Evolutionary conservation across 2,797 vertebrate species (phyloP).

Genomic region (Myotis myotis): DNA sequence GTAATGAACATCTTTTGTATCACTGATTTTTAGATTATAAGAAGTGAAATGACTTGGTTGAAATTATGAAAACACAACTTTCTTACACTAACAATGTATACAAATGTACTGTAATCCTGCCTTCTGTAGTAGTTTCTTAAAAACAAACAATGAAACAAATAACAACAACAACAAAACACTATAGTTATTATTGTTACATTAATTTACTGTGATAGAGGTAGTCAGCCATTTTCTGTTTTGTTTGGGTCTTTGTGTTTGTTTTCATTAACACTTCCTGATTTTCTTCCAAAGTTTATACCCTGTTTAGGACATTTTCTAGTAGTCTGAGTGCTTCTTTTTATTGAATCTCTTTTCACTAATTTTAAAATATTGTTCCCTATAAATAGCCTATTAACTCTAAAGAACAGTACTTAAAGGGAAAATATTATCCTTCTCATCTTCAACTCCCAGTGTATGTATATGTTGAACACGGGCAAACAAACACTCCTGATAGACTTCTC

Average conservation of each 20-base stretch:
- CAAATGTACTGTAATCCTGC: background rate
- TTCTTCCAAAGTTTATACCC: background rate
- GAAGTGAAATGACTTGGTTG: background rate
- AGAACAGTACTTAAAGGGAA: background rate
- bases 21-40: background rate
- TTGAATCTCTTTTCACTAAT: background rate
- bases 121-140: background rate
- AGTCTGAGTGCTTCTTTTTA: background rate
- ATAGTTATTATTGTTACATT: background rate
- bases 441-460: background rate
- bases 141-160: background rate
- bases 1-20: background rate
- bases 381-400: too few relatives aligned
- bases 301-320: background rate
- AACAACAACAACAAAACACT: background rate
- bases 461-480: too few relatives aligned
- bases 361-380: background rate
- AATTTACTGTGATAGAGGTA: background rate
- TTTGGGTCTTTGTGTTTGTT: background rate
- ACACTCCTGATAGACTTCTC: background rate
- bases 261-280: background rate
- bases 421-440: background rate
- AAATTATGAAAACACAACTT: background rate
- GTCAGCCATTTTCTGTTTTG: background rate
- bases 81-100: background rate